Base-by-base conservation (phyloP, 2,888 invertebrate genomes). In the Incurvaria masculella region DNA sequence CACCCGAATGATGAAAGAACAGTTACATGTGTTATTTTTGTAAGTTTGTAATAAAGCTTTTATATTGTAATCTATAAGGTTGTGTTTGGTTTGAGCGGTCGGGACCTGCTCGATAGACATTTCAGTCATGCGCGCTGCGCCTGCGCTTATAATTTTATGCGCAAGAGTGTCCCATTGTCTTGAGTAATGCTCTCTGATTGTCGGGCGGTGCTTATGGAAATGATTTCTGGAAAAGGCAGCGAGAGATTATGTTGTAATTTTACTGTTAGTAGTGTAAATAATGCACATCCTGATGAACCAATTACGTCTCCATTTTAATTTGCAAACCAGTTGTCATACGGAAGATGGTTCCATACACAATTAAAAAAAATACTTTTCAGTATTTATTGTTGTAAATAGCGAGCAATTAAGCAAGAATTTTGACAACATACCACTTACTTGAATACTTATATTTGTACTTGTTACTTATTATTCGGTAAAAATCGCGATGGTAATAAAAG, bases 91-190 rank as follows among this genome's bases (percentile, higher is more conserved):
- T 4, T 20, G 19, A 41, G 11, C 14, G 17, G 3, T 5, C 8
- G 17, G 41, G 3, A 4, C 10, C 16, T 6, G 6, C 14, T 41
- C 41, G 21, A 18, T 41, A 41, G 19, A 41, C 19, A 41, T 41
- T 41, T 41, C 41, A 17, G 41, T 41, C 41, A 41, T 41, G 41
- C 17, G 17, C 21, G 41, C 33, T 11, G 41, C 6, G n/a, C 18
- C 41, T 14, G 41, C 47, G 47, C 45, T 17, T 50, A 50, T 50
- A 46, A 50, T 50, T n/a, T 50, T 50, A 50, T 45, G 45, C 38
- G 43, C 43, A 44, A 50, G 38, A 45, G 50, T 44, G 44, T 40
- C 48, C 50, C 52, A 52, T 52, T 52, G 52, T 52, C 50, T 52
- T 52, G 49, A 51, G 49, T 51, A 51, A 51, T 51, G 51, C 21